Conservation (phyloP, 2,797 vertebrate species). For the Typhlichthys eigenmanni region DNA sequence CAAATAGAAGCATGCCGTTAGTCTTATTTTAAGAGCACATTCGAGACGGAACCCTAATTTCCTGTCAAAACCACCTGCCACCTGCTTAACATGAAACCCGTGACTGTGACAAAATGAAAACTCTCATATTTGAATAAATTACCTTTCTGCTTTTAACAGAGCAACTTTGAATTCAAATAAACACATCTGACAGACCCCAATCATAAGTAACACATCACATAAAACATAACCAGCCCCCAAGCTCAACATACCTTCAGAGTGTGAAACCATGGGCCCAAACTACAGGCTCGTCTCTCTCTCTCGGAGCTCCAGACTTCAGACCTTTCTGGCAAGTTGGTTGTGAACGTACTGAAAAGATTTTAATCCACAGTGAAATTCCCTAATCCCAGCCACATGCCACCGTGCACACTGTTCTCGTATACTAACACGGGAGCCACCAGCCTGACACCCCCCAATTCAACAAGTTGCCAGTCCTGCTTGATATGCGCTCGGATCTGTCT, state of each 20-base stretch:
- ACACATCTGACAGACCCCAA: background rate
- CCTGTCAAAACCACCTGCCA: no score
- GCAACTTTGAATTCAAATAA: no score
- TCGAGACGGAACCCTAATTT: no score
- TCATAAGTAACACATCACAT: background rate
- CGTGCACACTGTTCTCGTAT: constrained; percentile 58
- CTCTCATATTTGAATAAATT: no score
- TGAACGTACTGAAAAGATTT: constrained; percentile 60
- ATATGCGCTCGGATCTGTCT: constrained; percentile 4
- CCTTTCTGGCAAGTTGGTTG: constrained; percentile 52
- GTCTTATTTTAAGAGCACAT: no score
- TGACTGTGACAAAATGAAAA: no score
- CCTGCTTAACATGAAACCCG: no score
- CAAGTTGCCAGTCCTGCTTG: background rate
- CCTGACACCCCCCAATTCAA: constrained; percentile 25
- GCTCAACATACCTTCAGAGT: constrained; percentile 61
- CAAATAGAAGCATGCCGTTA: no score
- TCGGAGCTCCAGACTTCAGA: constrained; percentile 42
- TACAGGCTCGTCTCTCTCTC: constrained; percentile 35
- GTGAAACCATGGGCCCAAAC: constrained; percentile 53
- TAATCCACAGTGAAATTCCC: constrained; percentile 80
- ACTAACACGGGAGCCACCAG: constrained; percentile 48
- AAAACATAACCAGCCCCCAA: constrained; percentile 4
- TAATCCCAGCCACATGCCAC: constrained; percentile 83
- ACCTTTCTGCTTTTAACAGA: no score